phyloP scores from a whole-genome alignment of 1,140 invertebrate genomes.

The Rhopalosiphum maidis region DNA sequence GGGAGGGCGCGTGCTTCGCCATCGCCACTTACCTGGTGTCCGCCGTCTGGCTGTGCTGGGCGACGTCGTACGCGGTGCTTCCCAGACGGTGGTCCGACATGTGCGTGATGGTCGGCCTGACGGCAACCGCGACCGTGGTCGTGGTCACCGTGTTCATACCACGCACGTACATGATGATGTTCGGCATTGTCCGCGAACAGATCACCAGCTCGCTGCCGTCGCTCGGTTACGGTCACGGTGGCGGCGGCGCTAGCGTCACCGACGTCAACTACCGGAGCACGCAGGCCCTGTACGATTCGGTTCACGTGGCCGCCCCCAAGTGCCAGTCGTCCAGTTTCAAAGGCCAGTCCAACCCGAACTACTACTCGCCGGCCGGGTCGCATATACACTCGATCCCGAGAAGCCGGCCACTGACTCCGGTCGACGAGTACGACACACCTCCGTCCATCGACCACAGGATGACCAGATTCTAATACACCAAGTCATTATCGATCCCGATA shows the following conservation, averaged over 20 bases:
- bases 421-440: constrained; percentile 60
- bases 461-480: constrained; percentile 60
- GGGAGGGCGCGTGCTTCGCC: constrained; percentile 68
- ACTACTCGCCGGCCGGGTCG: constrained; percentile 58
- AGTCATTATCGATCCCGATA: no score
- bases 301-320: constrained; percentile 34
- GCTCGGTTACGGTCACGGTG: constrained; percentile 57
- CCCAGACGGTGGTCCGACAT: constrained; percentile 59
- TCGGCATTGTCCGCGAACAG: constrained; percentile 63
- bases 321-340: constrained; percentile 21
- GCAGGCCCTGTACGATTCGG: constrained; percentile 63
- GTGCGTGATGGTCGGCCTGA: constrained; percentile 60
- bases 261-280: constrained; percentile 62
- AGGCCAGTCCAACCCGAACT: constrained; percentile 60
- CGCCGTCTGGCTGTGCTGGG: constrained; percentile 67
- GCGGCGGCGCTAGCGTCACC: constrained; percentile 59
- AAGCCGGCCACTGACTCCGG: constrained; percentile 58
- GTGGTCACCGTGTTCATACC: constrained; percentile 68
- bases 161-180: constrained; percentile 68
- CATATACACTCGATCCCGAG: constrained; percentile 37
- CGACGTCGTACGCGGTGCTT: constrained; percentile 65
- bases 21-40: constrained; percentile 65
- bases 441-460: constrained; percentile 59
- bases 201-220: constrained; percentile 61
- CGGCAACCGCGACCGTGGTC: constrained; percentile 65